These are phyloP conservation scores for Ophiothrix spiculata DNA, from an alignment of 35 echinoderm and acorn worm species.

Conservation along the genomic window DNA sequence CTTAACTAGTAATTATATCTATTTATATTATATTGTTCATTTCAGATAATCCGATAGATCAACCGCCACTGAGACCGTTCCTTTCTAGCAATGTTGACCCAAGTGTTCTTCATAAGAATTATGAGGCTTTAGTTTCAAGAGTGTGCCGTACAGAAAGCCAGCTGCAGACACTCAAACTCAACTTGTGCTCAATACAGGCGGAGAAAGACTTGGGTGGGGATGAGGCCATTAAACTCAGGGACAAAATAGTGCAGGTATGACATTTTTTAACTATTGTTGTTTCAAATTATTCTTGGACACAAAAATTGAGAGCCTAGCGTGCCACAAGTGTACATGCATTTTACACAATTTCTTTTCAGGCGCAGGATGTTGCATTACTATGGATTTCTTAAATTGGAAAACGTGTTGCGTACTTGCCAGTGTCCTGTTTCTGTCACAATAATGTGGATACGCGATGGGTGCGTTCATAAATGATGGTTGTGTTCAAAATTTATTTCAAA, in stretches of 20 bases:
- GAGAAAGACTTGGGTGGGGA: conserved; percentile 58
- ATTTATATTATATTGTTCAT: background rate
- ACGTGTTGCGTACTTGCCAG: no score
- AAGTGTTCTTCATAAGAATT: conserved; percentile 55
- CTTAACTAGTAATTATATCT: background rate
- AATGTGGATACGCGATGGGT: no score
- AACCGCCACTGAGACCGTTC: conserved; percentile 48
- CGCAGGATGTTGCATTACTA: no score
- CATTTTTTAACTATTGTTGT: no score
- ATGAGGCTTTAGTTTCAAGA: conserved; percentile 64
- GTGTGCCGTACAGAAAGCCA: conserved; percentile 81
- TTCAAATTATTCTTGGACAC: no score
- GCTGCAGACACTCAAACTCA: conserved; percentile 81
- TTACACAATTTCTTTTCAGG: no score
- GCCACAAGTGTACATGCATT: no score
- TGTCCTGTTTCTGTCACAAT: no score
- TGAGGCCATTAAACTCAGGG: conserved; percentile 18
- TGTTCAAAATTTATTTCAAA: no score
- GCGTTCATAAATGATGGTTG: no score
- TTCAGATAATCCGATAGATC: background rate
- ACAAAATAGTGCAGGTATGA: background rate
- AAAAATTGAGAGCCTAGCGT: no score
- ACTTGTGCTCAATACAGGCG: conserved; percentile 72
- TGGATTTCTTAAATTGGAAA: no score
- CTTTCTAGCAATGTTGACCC: conserved; percentile 32